These are phyloP conservation scores for Phainopepla nitens DNA, from an alignment of 2,113 vertebrate species.

Conservation along the genomic window DNA sequence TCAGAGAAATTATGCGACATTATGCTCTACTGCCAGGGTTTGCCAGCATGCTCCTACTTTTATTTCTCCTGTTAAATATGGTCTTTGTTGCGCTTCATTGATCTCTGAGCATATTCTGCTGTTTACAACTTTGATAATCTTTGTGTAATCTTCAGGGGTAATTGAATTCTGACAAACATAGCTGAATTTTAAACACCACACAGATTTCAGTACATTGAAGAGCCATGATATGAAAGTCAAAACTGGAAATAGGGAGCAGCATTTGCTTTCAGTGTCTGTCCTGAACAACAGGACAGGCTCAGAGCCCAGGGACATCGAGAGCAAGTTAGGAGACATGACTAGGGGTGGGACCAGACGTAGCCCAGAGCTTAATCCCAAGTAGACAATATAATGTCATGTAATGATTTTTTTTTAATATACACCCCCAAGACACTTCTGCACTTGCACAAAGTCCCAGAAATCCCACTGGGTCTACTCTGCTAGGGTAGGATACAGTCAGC, in stretches of 20 bases:
- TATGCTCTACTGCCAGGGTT: constrained; percentile 38
- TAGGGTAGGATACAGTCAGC: not conserved
- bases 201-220: not conserved
- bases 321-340: not conserved
- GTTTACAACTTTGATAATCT: constrained; percentile 76
- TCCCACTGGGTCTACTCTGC: not conserved
- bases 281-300: not conserved
- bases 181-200: constrained; percentile 55
- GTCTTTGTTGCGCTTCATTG: constrained; percentile 69
- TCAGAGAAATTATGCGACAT: constrained; percentile 33
- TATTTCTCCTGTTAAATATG: constrained; percentile 71
- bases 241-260: not conserved
- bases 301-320: rapidly evolving
- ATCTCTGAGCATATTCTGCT: constrained; percentile 72
- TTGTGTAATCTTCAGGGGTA: constrained; percentile 72
- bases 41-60: constrained; percentile 52
- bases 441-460: not conserved
- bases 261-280: not conserved
- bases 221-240: constrained; percentile 4
- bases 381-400: not conserved
- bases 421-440: not conserved
- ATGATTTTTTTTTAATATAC: not conserved
- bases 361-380: not conserved
- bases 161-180: constrained; percentile 65
- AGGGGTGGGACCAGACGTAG: not conserved